A percentile compares a stretch with the other conserved stretches of the same genome.
Conservation (phyloP, 2,888 invertebrate species). For the Melieria omissa region DNA sequence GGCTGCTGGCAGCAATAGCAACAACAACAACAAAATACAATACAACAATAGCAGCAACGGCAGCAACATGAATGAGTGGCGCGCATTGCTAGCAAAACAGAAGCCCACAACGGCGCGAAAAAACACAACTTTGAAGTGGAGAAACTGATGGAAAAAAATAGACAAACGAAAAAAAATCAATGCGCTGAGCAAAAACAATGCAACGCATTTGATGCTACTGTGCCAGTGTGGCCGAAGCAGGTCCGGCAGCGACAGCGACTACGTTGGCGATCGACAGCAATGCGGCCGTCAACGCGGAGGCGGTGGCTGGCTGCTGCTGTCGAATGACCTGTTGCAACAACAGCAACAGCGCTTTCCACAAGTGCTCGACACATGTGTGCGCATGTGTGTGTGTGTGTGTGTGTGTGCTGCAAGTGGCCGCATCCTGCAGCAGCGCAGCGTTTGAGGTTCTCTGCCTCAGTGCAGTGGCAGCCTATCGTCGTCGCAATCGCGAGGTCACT, state of each 20-base stretch:
- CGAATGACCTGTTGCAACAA: conserved; percentile 4
- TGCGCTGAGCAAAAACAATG: too few relatives aligned
- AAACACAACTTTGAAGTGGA: too few relatives aligned
- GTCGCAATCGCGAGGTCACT: conserved; percentile 21
- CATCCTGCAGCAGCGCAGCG: conserved; percentile 9
- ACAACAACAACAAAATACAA: too few relatives aligned
- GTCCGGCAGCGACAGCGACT: conserved; percentile 27
- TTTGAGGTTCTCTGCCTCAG: background rate
- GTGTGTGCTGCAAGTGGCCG: background rate
- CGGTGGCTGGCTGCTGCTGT: background rate
- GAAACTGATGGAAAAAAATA: too few relatives aligned
- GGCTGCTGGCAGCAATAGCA: background rate
- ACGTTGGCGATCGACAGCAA: conserved; percentile 43
- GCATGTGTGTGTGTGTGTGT: too few relatives aligned
- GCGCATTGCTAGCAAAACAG: too few relatives aligned
- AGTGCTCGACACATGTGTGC: background rate
- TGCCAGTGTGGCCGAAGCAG: conserved; percentile 24
- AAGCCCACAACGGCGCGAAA: too few relatives aligned
- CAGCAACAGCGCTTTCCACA: background rate
- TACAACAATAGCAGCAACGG: too few relatives aligned
- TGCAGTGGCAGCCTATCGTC: conserved; percentile 19
- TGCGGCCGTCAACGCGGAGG: conserved; percentile 28
- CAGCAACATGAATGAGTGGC: too few relatives aligned
- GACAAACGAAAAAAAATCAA: too few relatives aligned
- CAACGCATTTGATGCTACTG: conserved; percentile 29